Base-by-base conservation (phyloP, 2,797 vertebrate species). In the Lepidocolaptes lacrymiger region DNA sequence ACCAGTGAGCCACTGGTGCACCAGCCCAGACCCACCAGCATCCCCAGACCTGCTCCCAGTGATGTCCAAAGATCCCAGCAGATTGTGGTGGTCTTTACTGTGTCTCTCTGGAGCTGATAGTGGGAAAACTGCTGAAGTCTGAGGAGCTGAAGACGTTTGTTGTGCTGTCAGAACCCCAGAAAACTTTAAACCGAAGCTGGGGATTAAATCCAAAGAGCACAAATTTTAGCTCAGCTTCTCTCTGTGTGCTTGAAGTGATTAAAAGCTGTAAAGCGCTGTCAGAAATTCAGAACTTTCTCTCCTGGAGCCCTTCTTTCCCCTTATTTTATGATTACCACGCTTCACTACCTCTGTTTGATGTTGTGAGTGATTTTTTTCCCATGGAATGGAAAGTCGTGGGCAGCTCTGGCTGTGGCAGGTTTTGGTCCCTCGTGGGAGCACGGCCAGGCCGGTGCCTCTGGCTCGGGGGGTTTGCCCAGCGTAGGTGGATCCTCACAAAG, bases 111-210 rank as follows among this genome's bases (percentile, higher is more conserved):
- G 51, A 46, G 88, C 88, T 71, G 88, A 6, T 59, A 30, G 10
- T 0, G 11, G 59, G 67, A 26, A 52, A 89, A 46, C 26, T 0
- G 1, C 64, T 39, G 32, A 39, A 19, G 23, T 16, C 83, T 66
- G 77, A 17, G 80, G 75, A 82, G 85, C 79, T 77, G 73, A 56
- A 61, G 87, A 26, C 68, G 26, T 59, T 74, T 62, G 59, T 78
- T 52, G 78, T 41, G 26, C 49, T 83, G 7, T 61, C 39, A 94
- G 85, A 91, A 75, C 75, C 75, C 64, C 72, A 52, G 90, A 77
- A 80, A 77, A 78, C 93, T 96, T 95, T 93, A 86, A 89, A 79
- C 71, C 84, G 91, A 92, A 96, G 89, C 95, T 68, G 89, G 64
- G 87, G 92, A 93, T 96, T 96, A 93, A 94, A 88, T 87, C 78